phyloP scores from a whole-genome alignment of 2,888 invertebrate species.

The Tenthredo mesomela region DNA sequence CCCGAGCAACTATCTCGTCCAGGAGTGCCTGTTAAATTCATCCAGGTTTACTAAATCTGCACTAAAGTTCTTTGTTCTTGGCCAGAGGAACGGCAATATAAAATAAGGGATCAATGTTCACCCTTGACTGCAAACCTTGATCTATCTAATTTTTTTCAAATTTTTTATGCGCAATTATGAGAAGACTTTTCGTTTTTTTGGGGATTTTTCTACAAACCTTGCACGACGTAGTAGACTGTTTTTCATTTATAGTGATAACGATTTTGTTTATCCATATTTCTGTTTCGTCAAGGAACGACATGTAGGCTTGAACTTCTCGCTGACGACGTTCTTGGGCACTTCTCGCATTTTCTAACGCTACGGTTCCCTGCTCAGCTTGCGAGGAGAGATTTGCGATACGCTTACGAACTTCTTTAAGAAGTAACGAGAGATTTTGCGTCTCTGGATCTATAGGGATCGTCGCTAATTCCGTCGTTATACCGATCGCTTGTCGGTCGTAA shows the following conservation, averaged over 20 bases:
- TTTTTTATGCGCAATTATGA: neutral
- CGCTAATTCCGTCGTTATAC: conserved; percentile 83
- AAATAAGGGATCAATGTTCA: neutral
- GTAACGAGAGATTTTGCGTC: conserved; percentile 80
- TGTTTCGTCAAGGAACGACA: conserved; percentile 71
- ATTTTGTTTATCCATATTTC: conserved; percentile 71
- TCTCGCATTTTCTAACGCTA: conserved; percentile 79
- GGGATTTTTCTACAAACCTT: conserved; percentile 66
- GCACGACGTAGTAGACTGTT: conserved; percentile 62
- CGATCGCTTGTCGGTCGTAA: conserved; percentile 84
- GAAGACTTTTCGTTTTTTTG: neutral
- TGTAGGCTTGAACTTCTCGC: conserved; percentile 78
- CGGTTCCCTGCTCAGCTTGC: conserved; percentile 86
- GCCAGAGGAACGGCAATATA: neutral
- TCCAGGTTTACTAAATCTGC: neutral
- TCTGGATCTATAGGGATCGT: conserved; percentile 84
- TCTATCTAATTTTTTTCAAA: neutral
- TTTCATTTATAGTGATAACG: conserved; percentile 65
- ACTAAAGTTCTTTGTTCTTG: neutral
- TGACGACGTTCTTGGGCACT: conserved; percentile 79
- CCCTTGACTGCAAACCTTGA: neutral
- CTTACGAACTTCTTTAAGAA: conserved; percentile 82
- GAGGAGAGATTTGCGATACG: conserved; percentile 84
- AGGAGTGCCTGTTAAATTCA: conserved; percentile 68
- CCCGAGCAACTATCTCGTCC: conserved; percentile 70